Evolutionary conservation across 2,113 vertebrate genomes (phyloP).

Genomic region (Micronycteris hirsuta): DNA sequence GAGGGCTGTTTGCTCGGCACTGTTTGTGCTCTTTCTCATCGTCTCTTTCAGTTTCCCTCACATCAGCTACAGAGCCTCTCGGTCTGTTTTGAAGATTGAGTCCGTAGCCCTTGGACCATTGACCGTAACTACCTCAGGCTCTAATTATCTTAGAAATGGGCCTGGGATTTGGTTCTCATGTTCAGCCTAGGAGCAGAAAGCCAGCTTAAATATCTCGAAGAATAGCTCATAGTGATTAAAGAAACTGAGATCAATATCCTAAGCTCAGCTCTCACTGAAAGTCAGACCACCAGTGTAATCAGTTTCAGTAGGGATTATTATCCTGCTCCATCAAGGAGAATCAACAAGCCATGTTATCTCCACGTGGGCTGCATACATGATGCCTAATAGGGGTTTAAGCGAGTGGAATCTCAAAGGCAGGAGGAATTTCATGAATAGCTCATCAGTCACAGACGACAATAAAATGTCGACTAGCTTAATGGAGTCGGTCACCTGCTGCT

Average conservation of each 20-base stretch:
- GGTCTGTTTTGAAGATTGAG: not conserved
- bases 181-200: conserved; percentile 17
- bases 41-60: not conserved
- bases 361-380: conserved; percentile 62
- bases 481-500: conserved; percentile 64
- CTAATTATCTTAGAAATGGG: conserved; percentile 44
- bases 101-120: not conserved
- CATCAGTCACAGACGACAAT: conserved; percentile 72
- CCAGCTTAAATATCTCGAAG: conserved; percentile 39
- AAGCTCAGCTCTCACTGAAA: conserved; percentile 52
- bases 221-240: conserved; percentile 63
- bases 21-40: not conserved
- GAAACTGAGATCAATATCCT: conserved; percentile 68
- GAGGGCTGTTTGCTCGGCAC: not conserved
- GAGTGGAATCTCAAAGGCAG: conserved; percentile 65
- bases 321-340: conserved; percentile 65
- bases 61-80: not conserved
- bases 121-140: not conserved
- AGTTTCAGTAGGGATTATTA: conserved; percentile 66
- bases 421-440: conserved; percentile 67
- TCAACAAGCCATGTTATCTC: conserved; percentile 55
- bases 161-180: conserved; percentile 45
- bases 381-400: conserved; percentile 58
- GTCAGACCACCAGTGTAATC: conserved; percentile 48
- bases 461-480: conserved; percentile 71